phyloP scores from a whole-genome alignment of 2,797 vertebrate genomes.

The Myoxocephalus aenaeus region DNA sequence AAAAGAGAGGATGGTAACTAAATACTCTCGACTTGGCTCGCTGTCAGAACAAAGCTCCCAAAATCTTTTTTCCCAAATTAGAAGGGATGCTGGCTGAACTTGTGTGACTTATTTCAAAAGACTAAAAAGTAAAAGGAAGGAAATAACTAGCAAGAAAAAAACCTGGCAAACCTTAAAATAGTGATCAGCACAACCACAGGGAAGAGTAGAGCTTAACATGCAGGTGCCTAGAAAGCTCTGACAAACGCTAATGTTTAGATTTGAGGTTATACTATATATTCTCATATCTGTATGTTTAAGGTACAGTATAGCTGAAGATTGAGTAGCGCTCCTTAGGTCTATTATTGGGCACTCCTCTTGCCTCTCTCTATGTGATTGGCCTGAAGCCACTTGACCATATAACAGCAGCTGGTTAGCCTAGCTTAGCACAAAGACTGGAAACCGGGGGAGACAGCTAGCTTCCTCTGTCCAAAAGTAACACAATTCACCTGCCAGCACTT shows the following conservation, averaged over 20 bases:
- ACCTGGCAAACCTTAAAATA: slow-evolving; percentile 6
- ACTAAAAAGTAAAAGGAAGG: slow-evolving; percentile 14
- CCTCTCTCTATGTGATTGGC: neutral
- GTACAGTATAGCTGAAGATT: neutral
- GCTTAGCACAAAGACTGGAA: neutral
- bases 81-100: slow-evolving; percentile 51
- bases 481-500: neutral
- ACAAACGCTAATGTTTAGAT: neutral
- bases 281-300: neutral
- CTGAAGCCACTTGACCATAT: neutral
- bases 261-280: neutral
- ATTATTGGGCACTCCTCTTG: neutral
- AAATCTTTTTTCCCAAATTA: slow-evolving; percentile 67
- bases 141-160: slow-evolving; percentile 26
- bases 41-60: slow-evolving; percentile 37
- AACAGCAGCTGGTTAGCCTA: neutral
- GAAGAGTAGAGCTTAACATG: neutral
- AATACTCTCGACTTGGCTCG: slow-evolving; percentile 27
- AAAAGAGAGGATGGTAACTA: slow-evolving; percentile 17
- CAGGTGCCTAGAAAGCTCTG: neutral
- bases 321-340: neutral
- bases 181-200: slow-evolving; percentile 4
- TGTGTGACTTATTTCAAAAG: slow-evolving; percentile 33
- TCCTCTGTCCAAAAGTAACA: neutral
- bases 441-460: neutral